These are phyloP conservation scores for Lochmaea capreae DNA, from an alignment of 2,888 invertebrate genomes.

Conservation along the genomic window DNA sequence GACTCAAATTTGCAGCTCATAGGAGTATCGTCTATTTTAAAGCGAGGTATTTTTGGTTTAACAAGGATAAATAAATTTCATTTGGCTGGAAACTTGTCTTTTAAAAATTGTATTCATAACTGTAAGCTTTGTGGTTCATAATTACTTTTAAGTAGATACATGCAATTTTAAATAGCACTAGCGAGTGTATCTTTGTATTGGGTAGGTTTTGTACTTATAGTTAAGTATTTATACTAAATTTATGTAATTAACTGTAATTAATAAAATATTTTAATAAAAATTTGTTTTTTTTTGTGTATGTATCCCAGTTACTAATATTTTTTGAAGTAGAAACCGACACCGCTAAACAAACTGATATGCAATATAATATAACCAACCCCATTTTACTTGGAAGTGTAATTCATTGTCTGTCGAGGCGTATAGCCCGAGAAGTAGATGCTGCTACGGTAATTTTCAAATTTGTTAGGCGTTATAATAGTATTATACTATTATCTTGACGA, in stretches of 20 bases:
- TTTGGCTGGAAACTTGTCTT: background rate
- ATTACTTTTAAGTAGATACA: background rate
- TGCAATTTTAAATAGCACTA: background rate
- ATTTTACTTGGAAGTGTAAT: no score
- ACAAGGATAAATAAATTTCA: background rate
- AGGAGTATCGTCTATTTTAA: no score
- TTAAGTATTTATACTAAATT: slow-evolving; percentile 2
- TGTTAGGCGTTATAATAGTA: no score
- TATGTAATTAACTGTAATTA: background rate
- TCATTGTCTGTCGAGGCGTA: no score
- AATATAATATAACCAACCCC: no score
- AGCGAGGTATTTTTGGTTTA: no score
- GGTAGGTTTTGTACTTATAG: slow-evolving; percentile 1
- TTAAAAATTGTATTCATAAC: background rate
- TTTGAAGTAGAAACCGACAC: no score
- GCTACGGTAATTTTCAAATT: no score
- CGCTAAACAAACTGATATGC: no score
- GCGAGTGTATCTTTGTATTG: background rate
- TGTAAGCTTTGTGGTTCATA: background rate
- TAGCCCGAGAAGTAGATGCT: no score
- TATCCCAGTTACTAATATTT: background rate
- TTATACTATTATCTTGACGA: no score
- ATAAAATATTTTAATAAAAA: slow-evolving; percentile 6
- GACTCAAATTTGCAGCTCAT: no score
- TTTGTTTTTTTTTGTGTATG: background rate